These are phyloP conservation scores for Poeciliopsis prolifica DNA, from an alignment of 2,113 vertebrate species.

Conservation along the genomic window DNA sequence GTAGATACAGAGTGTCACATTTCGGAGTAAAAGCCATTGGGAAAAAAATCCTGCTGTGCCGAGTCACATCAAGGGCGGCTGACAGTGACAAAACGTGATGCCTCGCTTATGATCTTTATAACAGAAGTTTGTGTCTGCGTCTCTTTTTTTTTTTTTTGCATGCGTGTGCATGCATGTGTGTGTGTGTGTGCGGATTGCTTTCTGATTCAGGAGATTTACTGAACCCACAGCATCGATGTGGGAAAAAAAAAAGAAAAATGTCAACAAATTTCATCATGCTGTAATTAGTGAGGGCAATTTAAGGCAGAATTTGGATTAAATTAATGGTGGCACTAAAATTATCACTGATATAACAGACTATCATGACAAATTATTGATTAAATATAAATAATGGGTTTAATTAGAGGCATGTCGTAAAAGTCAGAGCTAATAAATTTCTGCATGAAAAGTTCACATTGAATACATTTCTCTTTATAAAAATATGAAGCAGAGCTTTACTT, in stretches of 20 bases:
- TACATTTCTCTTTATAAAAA: background rate
- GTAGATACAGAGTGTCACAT: conserved; percentile 57
- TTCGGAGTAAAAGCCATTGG: conserved; percentile 41
- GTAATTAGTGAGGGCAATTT: conserved; percentile 23
- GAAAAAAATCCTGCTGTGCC: conserved; percentile 18
- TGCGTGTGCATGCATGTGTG: background rate
- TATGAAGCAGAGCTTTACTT: background rate
- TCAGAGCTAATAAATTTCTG: background rate
- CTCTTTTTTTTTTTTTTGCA: no score
- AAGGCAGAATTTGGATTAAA: conserved; percentile 1
- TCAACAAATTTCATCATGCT: conserved; percentile 3
- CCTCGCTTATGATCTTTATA: conserved; percentile 15
- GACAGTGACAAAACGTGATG: conserved; percentile 25
- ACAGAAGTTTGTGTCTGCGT: conserved; percentile 21
- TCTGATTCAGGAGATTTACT: conserved; percentile 1
- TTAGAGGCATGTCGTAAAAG: conserved; percentile 17
- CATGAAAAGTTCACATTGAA: background rate
- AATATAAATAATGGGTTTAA: conserved; percentile 41
- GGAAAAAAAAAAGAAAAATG: background rate
- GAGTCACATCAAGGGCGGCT: conserved; percentile 16
- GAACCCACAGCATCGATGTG: background rate
- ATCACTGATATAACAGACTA: conserved; percentile 9
- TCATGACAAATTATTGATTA: conserved; percentile 32
- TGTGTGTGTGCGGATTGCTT: background rate
- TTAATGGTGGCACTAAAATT: conserved; percentile 20